Conservation (phyloP, 2,797 vertebrate species). For the Meriones psammophilus region DNA sequence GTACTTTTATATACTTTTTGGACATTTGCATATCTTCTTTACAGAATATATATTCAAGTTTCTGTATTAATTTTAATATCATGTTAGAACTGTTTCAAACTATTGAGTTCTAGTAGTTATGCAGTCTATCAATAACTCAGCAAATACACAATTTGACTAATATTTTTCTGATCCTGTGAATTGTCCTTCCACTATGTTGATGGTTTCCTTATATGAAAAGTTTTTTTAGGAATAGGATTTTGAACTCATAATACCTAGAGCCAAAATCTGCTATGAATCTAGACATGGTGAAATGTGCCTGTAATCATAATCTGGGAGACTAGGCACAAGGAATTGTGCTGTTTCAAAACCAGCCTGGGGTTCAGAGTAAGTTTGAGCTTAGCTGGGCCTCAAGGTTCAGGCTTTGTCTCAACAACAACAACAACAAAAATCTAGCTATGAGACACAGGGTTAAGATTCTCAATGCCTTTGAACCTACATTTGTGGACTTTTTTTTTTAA, state of each 20-base stretch:
- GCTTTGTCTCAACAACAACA: neutral
- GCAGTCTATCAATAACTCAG: conserved; percentile 12
- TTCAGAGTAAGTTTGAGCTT: neutral
- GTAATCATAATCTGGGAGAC: neutral
- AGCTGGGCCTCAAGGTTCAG: neutral
- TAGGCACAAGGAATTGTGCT: neutral
- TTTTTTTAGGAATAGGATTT: conserved; percentile 42
- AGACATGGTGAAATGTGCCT: neutral
- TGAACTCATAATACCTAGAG: conserved; percentile 57
- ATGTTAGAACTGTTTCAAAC: neutral
- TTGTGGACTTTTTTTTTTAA: neutral
- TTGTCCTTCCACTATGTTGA: conserved; percentile 16
- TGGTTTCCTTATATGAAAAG: conserved; percentile 40
- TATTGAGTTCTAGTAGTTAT: conserved; percentile 43
- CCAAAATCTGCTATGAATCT: conserved; percentile 28
- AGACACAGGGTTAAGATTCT: neutral
- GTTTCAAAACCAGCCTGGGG: neutral
- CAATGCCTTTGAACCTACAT: conserved; percentile 1
- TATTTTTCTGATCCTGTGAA: conserved; percentile 30
- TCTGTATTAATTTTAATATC: neutral
- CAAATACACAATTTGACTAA: neutral
- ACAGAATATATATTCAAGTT: neutral
- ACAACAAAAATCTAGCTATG: neutral
- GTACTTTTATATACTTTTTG: conserved; percentile 39
- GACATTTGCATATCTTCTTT: conserved; percentile 26